A percentile compares a stretch with the other conserved stretches of the same genome.
Evolutionary conservation across 2,113 vertebrate species (phyloP).

Genomic region (Thunnus thynnus): DNA sequence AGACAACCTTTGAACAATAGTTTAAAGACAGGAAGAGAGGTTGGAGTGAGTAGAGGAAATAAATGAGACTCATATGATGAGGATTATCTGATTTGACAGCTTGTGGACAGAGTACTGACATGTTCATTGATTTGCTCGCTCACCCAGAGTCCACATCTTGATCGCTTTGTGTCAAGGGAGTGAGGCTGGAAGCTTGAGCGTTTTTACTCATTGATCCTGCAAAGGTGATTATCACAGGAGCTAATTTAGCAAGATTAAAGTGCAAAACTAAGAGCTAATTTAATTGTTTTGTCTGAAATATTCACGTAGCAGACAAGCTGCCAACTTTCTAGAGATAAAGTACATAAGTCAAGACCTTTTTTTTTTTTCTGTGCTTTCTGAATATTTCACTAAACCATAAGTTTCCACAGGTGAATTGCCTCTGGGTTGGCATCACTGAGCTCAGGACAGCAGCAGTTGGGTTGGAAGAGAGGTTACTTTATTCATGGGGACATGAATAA

Average conservation of each 20-base stretch:
- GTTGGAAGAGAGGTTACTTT: conserved; percentile 33
- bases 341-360: conserved; percentile 19
- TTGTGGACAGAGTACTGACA: conserved; percentile 3
- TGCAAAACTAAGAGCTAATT: not conserved
- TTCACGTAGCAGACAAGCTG: not conserved
- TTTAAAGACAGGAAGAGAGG: not conserved
- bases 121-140: conserved; percentile 1
- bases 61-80: not conserved
- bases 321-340: not conserved
- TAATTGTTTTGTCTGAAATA: not conserved
- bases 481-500: conserved; percentile 54
- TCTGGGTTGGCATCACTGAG: conserved; percentile 26
- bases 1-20: not conserved
- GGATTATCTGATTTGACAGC: conserved; percentile 17
- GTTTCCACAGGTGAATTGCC: conserved; percentile 10
- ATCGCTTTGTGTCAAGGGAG: conserved; percentile 8
- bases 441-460: conserved; percentile 32
- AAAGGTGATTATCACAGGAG: not conserved
- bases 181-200: not conserved
- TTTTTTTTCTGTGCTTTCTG: not conserved
- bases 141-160: conserved; percentile 4
- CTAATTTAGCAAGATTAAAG: not conserved
- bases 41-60: conserved; percentile 14
- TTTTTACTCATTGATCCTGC: conserved; percentile 24
- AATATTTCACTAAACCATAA: conserved; percentile 31